These are phyloP conservation scores for Microcebus griseorufus DNA, from an alignment of 2,113 vertebrate genomes.

Conservation along the genomic window DNA sequence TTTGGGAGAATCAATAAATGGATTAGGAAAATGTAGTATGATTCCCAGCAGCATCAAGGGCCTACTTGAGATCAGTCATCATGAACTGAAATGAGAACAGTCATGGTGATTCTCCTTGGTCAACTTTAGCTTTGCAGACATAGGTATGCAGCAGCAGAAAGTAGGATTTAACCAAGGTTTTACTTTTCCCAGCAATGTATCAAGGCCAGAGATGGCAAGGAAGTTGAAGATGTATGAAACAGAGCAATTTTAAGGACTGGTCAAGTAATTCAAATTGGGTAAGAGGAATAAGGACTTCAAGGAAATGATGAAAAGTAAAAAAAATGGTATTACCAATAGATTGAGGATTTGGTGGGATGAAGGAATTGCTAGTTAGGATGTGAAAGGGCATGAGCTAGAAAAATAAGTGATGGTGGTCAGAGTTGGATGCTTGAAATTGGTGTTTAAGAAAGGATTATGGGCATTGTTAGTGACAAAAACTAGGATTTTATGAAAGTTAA, in stretches of 20 bases:
- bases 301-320: neutral
- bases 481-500: neutral
- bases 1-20: too few relatives aligned
- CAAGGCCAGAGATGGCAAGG: neutral
- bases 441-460: neutral
- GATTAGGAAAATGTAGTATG: too few relatives aligned
- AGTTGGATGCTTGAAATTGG: neutral
- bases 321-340: neutral
- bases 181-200: neutral
- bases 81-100: neutral
- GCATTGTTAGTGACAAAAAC: neutral
- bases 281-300: neutral
- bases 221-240: neutral
- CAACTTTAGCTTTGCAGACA: neutral
- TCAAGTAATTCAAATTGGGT: neutral
- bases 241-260: neutral
- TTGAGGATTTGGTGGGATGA: neutral
- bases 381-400: neutral
- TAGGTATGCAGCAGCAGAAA: neutral
- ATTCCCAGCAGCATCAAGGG: too few relatives aligned
- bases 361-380: neutral
- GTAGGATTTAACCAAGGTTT: neutral
- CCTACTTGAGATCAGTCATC: neutral
- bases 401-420: neutral
- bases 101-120: neutral